These are phyloP conservation scores for Chirona hameri DNA, from an alignment of 2,888 invertebrate species.

Conservation along the genomic window DNA sequence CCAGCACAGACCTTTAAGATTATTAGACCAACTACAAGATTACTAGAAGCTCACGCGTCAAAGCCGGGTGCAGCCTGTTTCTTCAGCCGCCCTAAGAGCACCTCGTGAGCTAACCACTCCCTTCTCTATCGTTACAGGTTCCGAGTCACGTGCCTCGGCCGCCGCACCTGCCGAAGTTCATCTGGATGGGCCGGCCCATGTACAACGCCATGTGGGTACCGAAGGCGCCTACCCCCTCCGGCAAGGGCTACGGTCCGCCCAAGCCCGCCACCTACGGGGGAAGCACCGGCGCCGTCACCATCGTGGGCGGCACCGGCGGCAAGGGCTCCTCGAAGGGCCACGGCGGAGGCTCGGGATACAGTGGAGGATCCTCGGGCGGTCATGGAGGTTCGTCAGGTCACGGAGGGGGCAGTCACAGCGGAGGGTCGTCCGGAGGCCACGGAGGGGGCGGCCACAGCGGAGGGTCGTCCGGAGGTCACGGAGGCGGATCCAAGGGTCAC, in stretches of 20 bases:
- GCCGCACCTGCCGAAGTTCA: constrained; percentile 24
- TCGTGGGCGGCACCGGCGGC: not conserved
- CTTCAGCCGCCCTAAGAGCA: too few relatives aligned
- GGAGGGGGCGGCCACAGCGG: not conserved
- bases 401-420: not conserved
- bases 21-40: too few relatives aligned
- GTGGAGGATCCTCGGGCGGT: not conserved
- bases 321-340: not conserved
- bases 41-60: too few relatives aligned
- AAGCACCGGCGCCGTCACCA: not conserved
- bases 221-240: constrained; percentile 1
- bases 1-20: too few relatives aligned
- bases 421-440: not conserved
- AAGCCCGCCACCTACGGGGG: not conserved
- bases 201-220: constrained; percentile 30
- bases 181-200: constrained; percentile 30
- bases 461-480: not conserved
- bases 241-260: constrained; percentile 4
- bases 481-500: constrained; percentile 6
- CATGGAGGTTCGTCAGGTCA: not conserved
- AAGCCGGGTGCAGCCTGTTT: too few relatives aligned
- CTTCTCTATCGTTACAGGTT: not conserved
- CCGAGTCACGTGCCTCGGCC: not conserved
- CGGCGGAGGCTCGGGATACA: not conserved
- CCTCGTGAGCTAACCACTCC: not conserved